Evolutionary conservation across 2,888 invertebrate species (phyloP).

Genomic region (Odontothrips loti): DNA sequence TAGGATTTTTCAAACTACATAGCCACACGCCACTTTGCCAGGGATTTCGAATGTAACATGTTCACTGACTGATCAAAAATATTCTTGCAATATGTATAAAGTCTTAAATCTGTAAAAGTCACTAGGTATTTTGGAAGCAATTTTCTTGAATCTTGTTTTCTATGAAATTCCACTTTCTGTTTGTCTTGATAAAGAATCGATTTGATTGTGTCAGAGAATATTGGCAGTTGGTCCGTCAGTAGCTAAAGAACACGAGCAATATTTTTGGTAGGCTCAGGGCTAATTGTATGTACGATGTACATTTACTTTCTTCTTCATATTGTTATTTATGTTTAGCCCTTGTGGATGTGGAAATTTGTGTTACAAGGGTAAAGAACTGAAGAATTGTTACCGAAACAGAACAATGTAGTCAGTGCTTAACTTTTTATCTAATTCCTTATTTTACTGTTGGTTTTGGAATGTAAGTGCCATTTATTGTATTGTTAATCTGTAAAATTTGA

Average conservation of each 20-base stretch:
- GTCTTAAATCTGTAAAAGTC: too few relatives aligned
- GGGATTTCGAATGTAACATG: too few relatives aligned
- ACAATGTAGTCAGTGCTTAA: background rate
- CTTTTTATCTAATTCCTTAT: background rate
- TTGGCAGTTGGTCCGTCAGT: background rate
- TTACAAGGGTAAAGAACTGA: background rate
- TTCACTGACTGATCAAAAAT: too few relatives aligned
- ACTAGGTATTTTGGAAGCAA: background rate
- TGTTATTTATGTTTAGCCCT: background rate
- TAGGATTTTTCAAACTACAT: too few relatives aligned
- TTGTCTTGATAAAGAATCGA: background rate
- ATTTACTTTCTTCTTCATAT: background rate
- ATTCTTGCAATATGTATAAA: too few relatives aligned
- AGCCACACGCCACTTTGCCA: too few relatives aligned
- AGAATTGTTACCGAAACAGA: background rate
- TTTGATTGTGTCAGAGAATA: background rate
- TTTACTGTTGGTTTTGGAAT: background rate
- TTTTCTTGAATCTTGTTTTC: background rate
- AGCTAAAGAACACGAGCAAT: background rate
- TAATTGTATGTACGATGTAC: background rate
- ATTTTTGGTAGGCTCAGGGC: background rate
- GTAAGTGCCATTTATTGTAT: conserved; percentile 12
- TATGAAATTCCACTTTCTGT: background rate
- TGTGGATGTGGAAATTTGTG: background rate
- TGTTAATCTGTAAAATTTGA: background rate